Conservation (phyloP, 2,888 invertebrate species). For the Ligdia adustata region DNA sequence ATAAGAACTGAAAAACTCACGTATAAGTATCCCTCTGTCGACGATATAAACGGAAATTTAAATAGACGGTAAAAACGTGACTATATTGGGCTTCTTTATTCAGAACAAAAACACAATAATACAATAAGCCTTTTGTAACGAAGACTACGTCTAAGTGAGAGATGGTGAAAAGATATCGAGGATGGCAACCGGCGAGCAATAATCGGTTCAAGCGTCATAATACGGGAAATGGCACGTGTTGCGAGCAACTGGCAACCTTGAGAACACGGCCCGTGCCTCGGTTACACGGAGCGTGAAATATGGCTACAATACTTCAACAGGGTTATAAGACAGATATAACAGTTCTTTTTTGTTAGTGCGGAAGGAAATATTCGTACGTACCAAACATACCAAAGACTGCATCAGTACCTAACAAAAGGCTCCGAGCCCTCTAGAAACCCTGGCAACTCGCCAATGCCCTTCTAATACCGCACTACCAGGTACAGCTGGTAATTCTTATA, state of each 20-base stretch:
- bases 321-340: too few species aligned
- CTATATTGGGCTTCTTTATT: conserved; percentile 1
- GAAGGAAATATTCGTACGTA: too few species aligned
- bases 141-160: conserved; percentile 7
- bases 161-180: neutral
- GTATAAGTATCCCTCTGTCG: too few species aligned
- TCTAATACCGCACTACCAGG: too few species aligned
- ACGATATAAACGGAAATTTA: too few species aligned
- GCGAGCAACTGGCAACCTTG: conserved; percentile 14
- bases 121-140: conserved; percentile 9
- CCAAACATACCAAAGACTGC: too few species aligned
- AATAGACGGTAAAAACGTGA: conserved; percentile 7
- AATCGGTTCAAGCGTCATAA: conserved; percentile 16
- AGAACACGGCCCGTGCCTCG: conserved; percentile 13
- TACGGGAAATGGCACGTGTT: conserved; percentile 1
- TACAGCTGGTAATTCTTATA: too few species aligned
- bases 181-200: neutral
- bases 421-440: too few species aligned
- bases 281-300: conserved; percentile 15
- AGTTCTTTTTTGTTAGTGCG: too few species aligned
- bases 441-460: too few species aligned
- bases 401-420: too few species aligned
- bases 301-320: conserved; percentile 2
- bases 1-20: too few species aligned
- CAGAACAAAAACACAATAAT: neutral